Conservation (phyloP, 2,797 vertebrate species). For the Knipowitschia caucasica region DNA sequence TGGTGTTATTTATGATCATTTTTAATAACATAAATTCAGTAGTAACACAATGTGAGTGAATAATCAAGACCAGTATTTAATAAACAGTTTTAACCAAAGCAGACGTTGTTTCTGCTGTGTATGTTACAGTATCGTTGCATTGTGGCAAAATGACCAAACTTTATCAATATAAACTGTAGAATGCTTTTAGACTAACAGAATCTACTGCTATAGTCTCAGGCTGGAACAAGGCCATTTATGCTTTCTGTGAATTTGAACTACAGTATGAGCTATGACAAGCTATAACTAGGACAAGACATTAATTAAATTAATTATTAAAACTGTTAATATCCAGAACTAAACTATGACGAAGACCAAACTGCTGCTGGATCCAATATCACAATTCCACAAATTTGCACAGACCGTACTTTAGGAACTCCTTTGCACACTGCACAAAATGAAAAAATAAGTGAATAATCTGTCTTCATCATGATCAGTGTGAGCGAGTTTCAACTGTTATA, state of each 20-base stretch:
- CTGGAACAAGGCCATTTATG: neutral
- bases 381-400: too few relatives aligned
- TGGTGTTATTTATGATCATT: too few relatives aligned
- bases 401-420: too few relatives aligned
- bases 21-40: too few relatives aligned
- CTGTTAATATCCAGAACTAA: neutral
- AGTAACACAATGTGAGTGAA: too few relatives aligned
- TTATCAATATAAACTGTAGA: constrained; percentile 28
- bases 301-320: too few relatives aligned
- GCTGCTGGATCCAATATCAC: too few relatives aligned
- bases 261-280: neutral
- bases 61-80: neutral
- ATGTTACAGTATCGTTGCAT: constrained; percentile 43
- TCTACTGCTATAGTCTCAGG: constrained; percentile 34
- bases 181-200: constrained; percentile 34
- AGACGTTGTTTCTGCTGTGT: neutral
- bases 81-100: neutral
- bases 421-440: too few relatives aligned
- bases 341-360: neutral
- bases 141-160: constrained; percentile 48
- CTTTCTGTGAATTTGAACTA: constrained; percentile 4
- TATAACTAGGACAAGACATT: too few relatives aligned
- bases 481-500: too few relatives aligned
- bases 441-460: too few relatives aligned
- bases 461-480: too few relatives aligned